phyloP scores from a whole-genome alignment of 2,888 invertebrate genomes.

The Eucera pruinosa region DNA sequence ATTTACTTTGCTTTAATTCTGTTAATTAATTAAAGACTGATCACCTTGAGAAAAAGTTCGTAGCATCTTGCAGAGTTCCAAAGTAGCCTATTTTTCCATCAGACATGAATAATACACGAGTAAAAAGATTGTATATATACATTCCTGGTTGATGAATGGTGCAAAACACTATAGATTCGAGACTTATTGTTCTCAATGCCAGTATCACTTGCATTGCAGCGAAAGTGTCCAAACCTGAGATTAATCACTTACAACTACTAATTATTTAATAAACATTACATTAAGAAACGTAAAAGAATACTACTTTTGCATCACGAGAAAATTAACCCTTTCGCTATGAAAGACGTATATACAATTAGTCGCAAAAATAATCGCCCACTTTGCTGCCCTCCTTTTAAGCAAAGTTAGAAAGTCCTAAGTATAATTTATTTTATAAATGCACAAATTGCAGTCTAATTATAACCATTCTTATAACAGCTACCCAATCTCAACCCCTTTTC shows the following conservation, averaged over 20 bases:
- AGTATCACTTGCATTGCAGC: slow-evolving; percentile 86
- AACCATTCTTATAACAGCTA: too few species aligned
- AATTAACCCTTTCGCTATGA: too few species aligned
- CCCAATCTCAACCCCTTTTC: too few species aligned
- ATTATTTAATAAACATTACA: too few species aligned
- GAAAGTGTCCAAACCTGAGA: slow-evolving; percentile 86
- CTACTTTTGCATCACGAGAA: neutral
- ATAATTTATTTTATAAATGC: too few species aligned
- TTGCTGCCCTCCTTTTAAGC: too few species aligned
- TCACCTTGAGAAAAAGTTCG: slow-evolving; percentile 72
- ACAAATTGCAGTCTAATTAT: too few species aligned
- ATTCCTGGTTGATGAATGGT: slow-evolving; percentile 87
- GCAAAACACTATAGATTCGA: slow-evolving; percentile 84
- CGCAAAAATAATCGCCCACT: too few species aligned
- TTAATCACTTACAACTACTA: neutral
- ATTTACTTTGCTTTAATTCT: too few species aligned
- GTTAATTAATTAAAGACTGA: neutral
- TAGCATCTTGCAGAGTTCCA: slow-evolving; percentile 69
- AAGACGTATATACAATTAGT: too few species aligned
- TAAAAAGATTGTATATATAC: slow-evolving; percentile 85
- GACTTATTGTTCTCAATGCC: slow-evolving; percentile 78
- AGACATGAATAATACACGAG: slow-evolving; percentile 84
- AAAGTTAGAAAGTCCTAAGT: too few species aligned
- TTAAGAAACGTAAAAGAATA: too few species aligned
- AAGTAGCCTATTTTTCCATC: slow-evolving; percentile 85